phyloP scores from a whole-genome alignment of 2,888 invertebrate species.

The Athetis lepigone region DNA sequence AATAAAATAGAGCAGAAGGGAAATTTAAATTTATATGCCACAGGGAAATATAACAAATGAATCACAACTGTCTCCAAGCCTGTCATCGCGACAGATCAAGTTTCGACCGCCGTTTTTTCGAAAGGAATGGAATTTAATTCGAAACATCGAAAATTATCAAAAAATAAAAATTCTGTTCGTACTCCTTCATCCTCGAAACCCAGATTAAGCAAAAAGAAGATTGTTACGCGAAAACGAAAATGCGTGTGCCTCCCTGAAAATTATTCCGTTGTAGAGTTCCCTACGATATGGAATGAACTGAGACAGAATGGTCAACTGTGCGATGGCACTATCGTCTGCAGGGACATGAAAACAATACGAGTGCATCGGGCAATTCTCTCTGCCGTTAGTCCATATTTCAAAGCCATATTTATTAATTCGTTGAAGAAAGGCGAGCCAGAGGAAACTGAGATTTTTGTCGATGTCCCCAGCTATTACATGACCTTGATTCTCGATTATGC shows the following conservation, averaged over 20 bases:
- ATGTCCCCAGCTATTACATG: constrained; percentile 91
- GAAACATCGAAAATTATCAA: constrained; percentile 90
- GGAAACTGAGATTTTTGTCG: constrained; percentile 91
- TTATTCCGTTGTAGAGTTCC: constrained; percentile 91
- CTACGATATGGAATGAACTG: constrained; percentile 92
- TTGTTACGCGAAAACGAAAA: constrained; percentile 87
- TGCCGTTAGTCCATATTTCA: constrained; percentile 94
- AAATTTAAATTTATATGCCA: constrained; percentile 63
- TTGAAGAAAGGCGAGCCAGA: constrained; percentile 91
- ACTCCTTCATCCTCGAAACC: constrained; percentile 84
- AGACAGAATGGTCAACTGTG: constrained; percentile 92
- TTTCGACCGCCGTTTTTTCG: constrained; percentile 90
- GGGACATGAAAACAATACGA: constrained; percentile 91
- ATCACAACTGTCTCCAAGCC: constrained; percentile 72
- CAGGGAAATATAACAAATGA: constrained; percentile 78
- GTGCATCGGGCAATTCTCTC: constrained; percentile 93
- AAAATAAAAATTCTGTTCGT: constrained; percentile 89
- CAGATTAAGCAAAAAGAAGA: constrained; percentile 85
- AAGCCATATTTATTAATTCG: constrained; percentile 93
- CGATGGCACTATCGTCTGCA: constrained; percentile 93
- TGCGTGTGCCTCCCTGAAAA: constrained; percentile 92
- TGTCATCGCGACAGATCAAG: constrained; percentile 88
- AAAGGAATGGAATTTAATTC: constrained; percentile 90
- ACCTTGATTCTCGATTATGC: constrained; percentile 93
- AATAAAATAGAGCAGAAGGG: constrained; percentile 38